Base-by-base conservation (phyloP, 2,113 vertebrate genomes). In the Hippoglossus stenolepis region DNA sequence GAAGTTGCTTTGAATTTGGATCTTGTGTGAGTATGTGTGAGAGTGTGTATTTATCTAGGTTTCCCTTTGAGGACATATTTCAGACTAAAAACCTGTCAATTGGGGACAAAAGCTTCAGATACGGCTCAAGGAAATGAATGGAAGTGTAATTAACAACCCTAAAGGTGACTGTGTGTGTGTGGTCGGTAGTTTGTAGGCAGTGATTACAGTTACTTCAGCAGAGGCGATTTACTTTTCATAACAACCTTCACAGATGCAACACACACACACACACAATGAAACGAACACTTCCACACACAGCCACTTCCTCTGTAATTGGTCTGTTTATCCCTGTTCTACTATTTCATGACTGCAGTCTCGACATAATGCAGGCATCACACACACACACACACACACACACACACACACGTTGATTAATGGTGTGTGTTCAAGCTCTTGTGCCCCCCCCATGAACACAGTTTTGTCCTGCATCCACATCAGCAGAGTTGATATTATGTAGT, bases 281-380 rank as follows among this genome's bases (percentile, higher is more conserved):
- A 69, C 63, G 71, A 66, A 82, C 53, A 38, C 40, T 43, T 56
- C 67, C 5, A 84, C 83, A 75, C 80, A 77, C 43, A 77, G 76
- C 69, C 68, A 80, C 87, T 86, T 91, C 75, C 90, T 87, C 83
- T 92, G 78, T 93, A 91, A 92, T 94, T 90, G 85, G 61, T 70
- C 68, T 80, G 83, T 89, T 93, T 91, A 89, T 86, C 69, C 81
- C 79, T 60, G 62, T 82, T 90, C 65, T 69, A 61, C 82, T 73
- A 63, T 88, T 91, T 81, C 80, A 87, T 67, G 83, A 75, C 82
- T 74, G 49, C 26, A 82, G 84, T 70, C 84, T 82, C 59, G 65
- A 90, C 86, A 71, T 62, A 70, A 79, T 54, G 67, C 75, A 85
- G 80, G 73, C 75, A 56, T 77, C 79, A 68, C 81, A 51, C 56